These are phyloP conservation scores for Hirtodrosophila trivittata DNA, from an alignment of 2,888 invertebrate genomes.

Conservation along the genomic window DNA sequence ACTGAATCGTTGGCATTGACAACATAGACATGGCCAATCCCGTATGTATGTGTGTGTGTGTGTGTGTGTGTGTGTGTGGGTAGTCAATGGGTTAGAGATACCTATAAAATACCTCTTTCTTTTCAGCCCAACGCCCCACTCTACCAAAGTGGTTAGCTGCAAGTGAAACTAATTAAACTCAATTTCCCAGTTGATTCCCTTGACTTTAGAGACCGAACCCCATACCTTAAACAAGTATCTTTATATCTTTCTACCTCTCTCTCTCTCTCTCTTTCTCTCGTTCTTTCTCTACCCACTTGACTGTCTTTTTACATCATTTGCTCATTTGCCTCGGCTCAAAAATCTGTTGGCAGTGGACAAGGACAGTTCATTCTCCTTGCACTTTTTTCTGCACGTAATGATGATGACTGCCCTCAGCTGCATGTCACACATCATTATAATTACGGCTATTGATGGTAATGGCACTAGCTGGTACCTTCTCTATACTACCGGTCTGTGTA, in stretches of 20 bases:
- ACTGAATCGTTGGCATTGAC: conserved; percentile 2
- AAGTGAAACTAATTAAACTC: too few species aligned
- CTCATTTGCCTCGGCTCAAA: background rate
- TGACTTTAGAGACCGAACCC: too few species aligned
- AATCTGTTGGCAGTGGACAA: conserved; percentile 18
- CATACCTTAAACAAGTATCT: too few species aligned
- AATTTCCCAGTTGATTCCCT: too few species aligned
- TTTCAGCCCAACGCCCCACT: too few species aligned
- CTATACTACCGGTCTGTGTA: conserved; percentile 10
- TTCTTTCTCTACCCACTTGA: too few species aligned
- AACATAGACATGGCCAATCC: too few species aligned
- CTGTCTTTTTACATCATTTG: too few species aligned
- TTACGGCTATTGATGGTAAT: conserved; percentile 38
- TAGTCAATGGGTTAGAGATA: conserved; percentile 6
- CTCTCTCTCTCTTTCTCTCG: too few species aligned
- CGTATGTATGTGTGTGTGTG: background rate
- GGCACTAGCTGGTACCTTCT: conserved; percentile 5
- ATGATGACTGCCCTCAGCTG: conserved; percentile 54
- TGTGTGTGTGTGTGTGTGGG: conserved; percentile 8
- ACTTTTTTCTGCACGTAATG: conserved; percentile 34
- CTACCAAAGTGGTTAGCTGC: too few species aligned
- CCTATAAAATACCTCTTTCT: too few species aligned
- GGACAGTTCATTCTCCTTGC: conserved; percentile 22
- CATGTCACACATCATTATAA: conserved; percentile 68
- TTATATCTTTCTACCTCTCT: too few species aligned